Evolutionary conservation across 2,888 invertebrate genomes (phyloP).

Genomic region (Catocala sponsa): DNA sequence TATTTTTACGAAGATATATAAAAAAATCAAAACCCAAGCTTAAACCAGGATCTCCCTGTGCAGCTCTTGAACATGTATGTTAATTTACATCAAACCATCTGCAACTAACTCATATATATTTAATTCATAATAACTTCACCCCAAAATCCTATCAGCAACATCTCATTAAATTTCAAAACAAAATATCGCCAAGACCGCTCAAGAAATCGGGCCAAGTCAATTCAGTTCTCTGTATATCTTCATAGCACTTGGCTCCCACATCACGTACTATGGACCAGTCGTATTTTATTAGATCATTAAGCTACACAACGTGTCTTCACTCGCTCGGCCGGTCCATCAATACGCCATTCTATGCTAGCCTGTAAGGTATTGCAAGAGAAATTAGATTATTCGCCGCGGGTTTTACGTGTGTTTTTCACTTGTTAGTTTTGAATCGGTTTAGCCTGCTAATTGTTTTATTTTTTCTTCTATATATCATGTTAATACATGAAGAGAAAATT

Average conservation of each 20-base stretch:
- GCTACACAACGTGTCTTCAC: conserved; percentile 61
- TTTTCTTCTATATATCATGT: too few relatives aligned
- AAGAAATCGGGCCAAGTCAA: conserved; percentile 18
- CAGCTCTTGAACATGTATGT: too few relatives aligned
- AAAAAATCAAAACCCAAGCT: too few relatives aligned
- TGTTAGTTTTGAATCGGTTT: conserved; percentile 6
- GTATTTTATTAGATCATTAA: conserved; percentile 79
- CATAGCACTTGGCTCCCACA: conserved; percentile 45
- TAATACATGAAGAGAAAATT: too few relatives aligned
- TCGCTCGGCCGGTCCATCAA: conserved; percentile 62
- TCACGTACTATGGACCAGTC: conserved; percentile 65
- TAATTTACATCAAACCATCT: too few relatives aligned
- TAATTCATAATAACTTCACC: background rate
- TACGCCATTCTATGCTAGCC: conserved; percentile 57
- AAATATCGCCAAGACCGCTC: background rate
- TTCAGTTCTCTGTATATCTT: conserved; percentile 30
- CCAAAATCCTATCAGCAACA: background rate
- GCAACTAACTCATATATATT: too few relatives aligned
- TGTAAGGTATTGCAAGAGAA: conserved; percentile 40
- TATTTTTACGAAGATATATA: too few relatives aligned
- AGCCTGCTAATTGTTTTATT: too few relatives aligned
- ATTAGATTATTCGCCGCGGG: conserved; percentile 44
- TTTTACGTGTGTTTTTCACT: conserved; percentile 35
- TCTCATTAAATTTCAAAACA: background rate
- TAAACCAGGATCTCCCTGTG: too few relatives aligned